A percentile compares a stretch with the other conserved stretches of the same genome.
Evolutionary conservation across 2,888 invertebrate species (phyloP).

Genomic region (Amiota mariae): DNA sequence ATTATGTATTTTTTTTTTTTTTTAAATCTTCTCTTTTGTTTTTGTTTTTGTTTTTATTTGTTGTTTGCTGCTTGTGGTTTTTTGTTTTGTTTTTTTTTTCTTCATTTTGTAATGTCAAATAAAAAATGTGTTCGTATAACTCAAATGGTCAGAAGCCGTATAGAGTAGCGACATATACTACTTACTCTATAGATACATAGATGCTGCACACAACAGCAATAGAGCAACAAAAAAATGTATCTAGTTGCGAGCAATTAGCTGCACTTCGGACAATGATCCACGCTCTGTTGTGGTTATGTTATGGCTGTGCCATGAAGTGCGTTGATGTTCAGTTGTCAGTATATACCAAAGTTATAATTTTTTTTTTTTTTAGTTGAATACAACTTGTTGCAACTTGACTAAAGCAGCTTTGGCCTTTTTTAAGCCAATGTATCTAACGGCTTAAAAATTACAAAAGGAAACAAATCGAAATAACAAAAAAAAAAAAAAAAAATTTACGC

Average conservation of each 20-base stretch:
- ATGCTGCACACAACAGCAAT: no score
- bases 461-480: no score
- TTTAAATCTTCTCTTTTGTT: no score
- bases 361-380: constrained; percentile 42
- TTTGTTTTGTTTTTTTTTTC: constrained; percentile 13
- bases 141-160: constrained; percentile 25
- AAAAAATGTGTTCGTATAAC: constrained; percentile 66
- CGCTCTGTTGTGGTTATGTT: not conserved
- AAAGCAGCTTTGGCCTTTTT: constrained; percentile 28
- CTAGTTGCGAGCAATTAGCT: constrained; percentile 24
- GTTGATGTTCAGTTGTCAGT: constrained; percentile 53
- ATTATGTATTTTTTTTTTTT: no score
- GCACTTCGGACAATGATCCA: constrained; percentile 20
- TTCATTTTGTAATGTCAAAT: constrained; percentile 58
- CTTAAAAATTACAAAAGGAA: not conserved
- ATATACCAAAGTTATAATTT: constrained; percentile 45
- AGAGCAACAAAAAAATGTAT: constrained; percentile 7
- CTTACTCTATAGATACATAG: no score
- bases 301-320: constrained; percentile 24
- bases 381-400: constrained; percentile 55
- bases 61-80: not conserved
- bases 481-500: no score
- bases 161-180: not conserved
- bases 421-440: constrained; percentile 12
- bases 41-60: no score